Conservation (phyloP, 37 sponge, comb jelly and placozoan species). For the Aplysina aerophoba region DNA sequence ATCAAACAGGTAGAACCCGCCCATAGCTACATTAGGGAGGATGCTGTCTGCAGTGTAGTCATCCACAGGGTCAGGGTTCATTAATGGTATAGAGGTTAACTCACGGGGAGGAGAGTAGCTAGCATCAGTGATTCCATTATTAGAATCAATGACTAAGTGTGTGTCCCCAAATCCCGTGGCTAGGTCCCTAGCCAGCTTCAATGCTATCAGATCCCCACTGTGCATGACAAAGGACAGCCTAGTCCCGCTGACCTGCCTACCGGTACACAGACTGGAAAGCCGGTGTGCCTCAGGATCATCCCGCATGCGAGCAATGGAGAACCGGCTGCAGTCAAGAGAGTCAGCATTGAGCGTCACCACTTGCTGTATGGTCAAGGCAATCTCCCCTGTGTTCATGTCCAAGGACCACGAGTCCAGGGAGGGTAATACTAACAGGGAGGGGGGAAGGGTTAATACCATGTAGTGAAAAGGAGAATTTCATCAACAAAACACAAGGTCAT, state of each 20-base stretch:
- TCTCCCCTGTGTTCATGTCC: conserved; percentile 43
- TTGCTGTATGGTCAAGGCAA: conserved; percentile 25
- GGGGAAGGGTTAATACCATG: no score
- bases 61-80: conserved; percentile 19
- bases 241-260: background rate
- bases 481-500: no score
- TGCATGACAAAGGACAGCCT: conserved; percentile 13
- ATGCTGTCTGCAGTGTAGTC: conserved; percentile 47
- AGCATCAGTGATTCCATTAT: conserved; percentile 30
- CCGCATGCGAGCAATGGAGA: conserved; percentile 37
- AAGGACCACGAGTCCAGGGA: conserved; percentile 28
- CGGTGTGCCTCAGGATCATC: background rate
- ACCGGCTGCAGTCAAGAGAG: conserved; percentile 42
- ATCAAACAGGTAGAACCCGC: conserved; percentile 75
- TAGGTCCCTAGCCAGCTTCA: conserved; percentile 54
- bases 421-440: no score
- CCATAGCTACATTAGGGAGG: conserved; percentile 43
- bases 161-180: conserved; percentile 32
- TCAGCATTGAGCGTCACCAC: background rate
- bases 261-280: conserved; percentile 36
- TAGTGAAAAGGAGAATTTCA: no score
- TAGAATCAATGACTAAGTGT: conserved; percentile 19
- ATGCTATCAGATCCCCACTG: conserved; percentile 33
- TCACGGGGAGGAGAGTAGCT: background rate
- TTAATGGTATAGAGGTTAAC: background rate